Base-by-base conservation (phyloP, 1,140 invertebrate genomes). In the Calephelis nemesis region DNA sequence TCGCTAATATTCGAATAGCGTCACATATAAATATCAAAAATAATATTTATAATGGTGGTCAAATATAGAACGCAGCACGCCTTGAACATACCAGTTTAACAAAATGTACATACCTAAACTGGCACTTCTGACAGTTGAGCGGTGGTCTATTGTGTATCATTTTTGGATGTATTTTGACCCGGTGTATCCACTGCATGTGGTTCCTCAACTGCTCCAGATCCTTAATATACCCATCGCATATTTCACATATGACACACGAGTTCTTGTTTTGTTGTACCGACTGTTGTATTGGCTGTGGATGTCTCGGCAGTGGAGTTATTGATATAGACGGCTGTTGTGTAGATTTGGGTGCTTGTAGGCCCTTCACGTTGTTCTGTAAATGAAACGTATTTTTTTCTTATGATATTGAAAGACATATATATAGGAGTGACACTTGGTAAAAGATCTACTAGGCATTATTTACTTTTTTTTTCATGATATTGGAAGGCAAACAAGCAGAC, bases 141-240 rank as follows among this genome's bases (percentile, higher is more conserved):
- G 98, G 98, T 70, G 98, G 97, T 90, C 97, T 93, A 90, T 97
- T 98, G 83, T 98, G 97, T 71, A 98, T 97, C 97, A 98, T 98
- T 92, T 98, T 98, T 71, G 97, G 97, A 93, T 98, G 97, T 81
- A 98, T 98, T 92, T 98, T 98, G 64, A 98, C 97, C 94, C 98
- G 98, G 84, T 98, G 97, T 82, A 98, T 98, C 97, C 97, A 98
- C 79, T 98, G 97, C 97, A 98, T 98, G 83, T 98, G 97, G 88
- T 97, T 98, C 72, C 97, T 93, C 49, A 98, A 92, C 90, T 98
- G 97, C 79, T 98, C 97, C 77, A 98, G 93, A 91, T 98, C 97
- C 93, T 98, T 98, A 66, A 98, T 98, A 79, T 98, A 98, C 50
- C 97, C 97, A 88, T 98, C 97, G 89, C 97, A 98, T 74, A 98